Evolutionary conservation across 1,140 invertebrate genomes (phyloP), one percentile per base, ranked within the genome.

Genomic region (Rhagoletis pomonella): DNA sequence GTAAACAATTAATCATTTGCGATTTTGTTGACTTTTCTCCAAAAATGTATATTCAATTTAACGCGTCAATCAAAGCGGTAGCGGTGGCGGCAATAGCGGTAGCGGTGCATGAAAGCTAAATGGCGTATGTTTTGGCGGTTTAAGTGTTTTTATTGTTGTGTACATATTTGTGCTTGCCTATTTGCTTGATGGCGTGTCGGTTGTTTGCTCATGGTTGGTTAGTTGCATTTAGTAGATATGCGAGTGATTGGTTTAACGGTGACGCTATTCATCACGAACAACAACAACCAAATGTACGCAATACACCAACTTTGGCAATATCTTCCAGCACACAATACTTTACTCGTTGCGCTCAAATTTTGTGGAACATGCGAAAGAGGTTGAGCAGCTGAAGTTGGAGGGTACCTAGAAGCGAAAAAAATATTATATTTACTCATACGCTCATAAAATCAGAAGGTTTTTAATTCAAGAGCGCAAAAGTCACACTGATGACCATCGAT

Each of bases 401-500:
- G 17, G 9, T 10, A 19, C 9, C 19, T 2, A 55, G 3, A 77
- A 77, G 4, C 19, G 19, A 81, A 6, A 19, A 1, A 81, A 81
- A 55, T 1, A 47, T 81, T 9, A 55, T 81, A 55, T 58, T 4
- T 73, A 17, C 47, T 4, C 29, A 29, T 73, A 85, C 5, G 58
- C 19, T 10, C 10, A 73, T 44, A 73, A 73, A 73, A 85, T 39
- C 84, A 85, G 17, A 73, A 59, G 84, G 59, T 29, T 60, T 29
- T 60, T 44, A 85, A 85, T 85, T 85, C 84, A 85, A 85, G 84
- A 85, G 84, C 84, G 84, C 58, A 85, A 85, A 85, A 85, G 84
- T 85, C 84, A 85, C 84, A 85, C 84, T 89, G 88, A 89, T 89
- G 88, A 84, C 88, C 88, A 89, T 89, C 88, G 69, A 89, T 89